A percentile compares a stretch with the other conserved stretches of the same genome.
Evolutionary conservation across 2,888 invertebrate genomes (phyloP).

Genomic region (Latrodectus elegans): DNA sequence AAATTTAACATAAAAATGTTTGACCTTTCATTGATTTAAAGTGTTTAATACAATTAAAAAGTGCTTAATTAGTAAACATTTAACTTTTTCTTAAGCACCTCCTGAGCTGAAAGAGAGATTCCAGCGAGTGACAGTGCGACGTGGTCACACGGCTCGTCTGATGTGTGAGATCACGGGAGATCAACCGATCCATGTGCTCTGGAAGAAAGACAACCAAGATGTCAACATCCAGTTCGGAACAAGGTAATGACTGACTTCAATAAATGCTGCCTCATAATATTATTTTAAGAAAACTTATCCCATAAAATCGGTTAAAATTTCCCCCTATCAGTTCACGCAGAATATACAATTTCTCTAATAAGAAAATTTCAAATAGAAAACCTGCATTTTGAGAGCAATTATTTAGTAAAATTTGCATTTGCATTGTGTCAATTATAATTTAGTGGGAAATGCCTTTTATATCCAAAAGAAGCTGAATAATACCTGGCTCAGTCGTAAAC

Average conservation of each 20-base stretch:
- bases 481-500: no score
- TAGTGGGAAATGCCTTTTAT: no score
- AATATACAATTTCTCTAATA: no score
- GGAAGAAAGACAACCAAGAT: slow-evolving; percentile 65
- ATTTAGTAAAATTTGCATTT: no score
- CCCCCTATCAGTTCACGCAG: no score
- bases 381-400: no score
- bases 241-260: neutral
- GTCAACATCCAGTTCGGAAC: slow-evolving; percentile 64
- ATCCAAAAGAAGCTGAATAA: no score
- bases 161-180: slow-evolving; percentile 64
- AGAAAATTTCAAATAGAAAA: no score
- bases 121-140: slow-evolving; percentile 47
- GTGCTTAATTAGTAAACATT: neutral
- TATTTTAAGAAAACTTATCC: no score
- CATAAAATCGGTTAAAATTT: no score
- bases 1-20: neutral
- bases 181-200: slow-evolving; percentile 47
- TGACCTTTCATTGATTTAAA: neutral
- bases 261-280: no score
- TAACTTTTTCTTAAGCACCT: slow-evolving; percentile 25
- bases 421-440: no score
- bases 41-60: neutral
- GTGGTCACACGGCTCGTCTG: slow-evolving; percentile 61
- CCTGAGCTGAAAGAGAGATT: slow-evolving; percentile 64